Evolutionary conservation across 1,140 invertebrate genomes (phyloP), one percentile per base, ranked within the genome.

Genomic region (Orius insidiosus): DNA sequence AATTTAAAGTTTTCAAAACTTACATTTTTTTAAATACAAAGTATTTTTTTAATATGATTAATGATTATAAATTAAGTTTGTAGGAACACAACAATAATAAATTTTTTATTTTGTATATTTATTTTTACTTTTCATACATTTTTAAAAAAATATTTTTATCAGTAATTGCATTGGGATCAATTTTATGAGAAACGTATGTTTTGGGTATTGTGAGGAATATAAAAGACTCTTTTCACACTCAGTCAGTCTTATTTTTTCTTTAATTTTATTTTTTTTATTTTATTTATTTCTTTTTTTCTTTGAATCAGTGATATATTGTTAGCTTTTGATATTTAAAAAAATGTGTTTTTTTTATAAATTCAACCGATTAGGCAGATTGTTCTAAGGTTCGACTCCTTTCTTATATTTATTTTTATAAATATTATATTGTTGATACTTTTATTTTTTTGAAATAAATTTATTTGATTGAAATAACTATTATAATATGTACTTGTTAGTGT

Each of bases 321-420:
- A 48, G 46, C 42, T 48, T 48, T 30, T 43, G 24, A 43, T 48
- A 35, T 42, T 42, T 34, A 31, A 48, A 35, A 42, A 41, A 32
- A 48, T 39, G 46, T 48, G 46, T 48, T 48, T 38, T 48, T 38
- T 24, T 48, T 48, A 40, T 48, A 48, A 48, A 48, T 40, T 48
- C 46, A 48, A 48, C 24, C 30, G 41, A 43, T 48, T 48, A 48
- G 46, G 38, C 46, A 48, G 46, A 48, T 41, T 48, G 46, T 48
- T 49, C 36, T 18, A 49, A 45, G 47, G 41, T 49, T 49, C 44
- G 18, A 37, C 47, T 49, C 42, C 24, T 49, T 49, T 45, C 40
- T 49, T 49, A 49, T 49, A 49, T 49, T 49, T 49, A 49, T 49
- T 45, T 49, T 49, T 49, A 49, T 49, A 49, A 49, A 41, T 49